Base-by-base conservation (phyloP, 2,113 vertebrate genomes). In the Hassar affinis region DNA sequence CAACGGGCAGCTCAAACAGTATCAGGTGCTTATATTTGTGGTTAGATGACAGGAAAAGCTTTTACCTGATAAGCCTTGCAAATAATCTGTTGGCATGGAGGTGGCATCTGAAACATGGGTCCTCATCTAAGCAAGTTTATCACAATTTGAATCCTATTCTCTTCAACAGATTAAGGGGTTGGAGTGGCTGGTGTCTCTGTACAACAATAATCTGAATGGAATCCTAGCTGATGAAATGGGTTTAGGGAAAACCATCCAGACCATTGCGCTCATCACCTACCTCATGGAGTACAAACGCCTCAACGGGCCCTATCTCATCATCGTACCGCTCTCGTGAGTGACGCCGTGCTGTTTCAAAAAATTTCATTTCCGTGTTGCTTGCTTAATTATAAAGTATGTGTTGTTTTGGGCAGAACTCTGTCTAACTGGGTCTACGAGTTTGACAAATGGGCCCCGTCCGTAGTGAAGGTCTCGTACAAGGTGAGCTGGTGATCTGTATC, bases 351-450 rank as follows among this genome's bases (percentile, higher is more conserved):
- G 18, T 30, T 45, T 27, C 4, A 42, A 17, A 20, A n/a, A 14
- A 47, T 20, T 6, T 11, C 30, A 4, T 56, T 52, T n/a, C 17
- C 33, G 0, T 47, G 45, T 54, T 68, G 20, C 14, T 17, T 25
- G 27, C 20, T 38, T 15, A 18, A 1, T 84, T n/a, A 84, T 68
- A 54, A 83, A n/a, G 8, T 45, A 8, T 47, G 49, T 68, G 1
- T 47, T 14, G 11, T 87, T 25, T 11, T 89, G 78, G 75, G 12
- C 90, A 99, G 97, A 85, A 99, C 97, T 27, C 91, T 99, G 52
- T 99, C 98, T 56, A 99, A 99, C 91, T 99, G 98, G 98, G 98
- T 97, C 0, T 98, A 98, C 0, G 98, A 99, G 92, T 99, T 99
- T 84, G 98, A 99, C 91, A 99, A 99, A 78, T 99, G 97, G 98